Conservation (phyloP, 2,888 invertebrate species). For the Loripinus fragilis region DNA sequence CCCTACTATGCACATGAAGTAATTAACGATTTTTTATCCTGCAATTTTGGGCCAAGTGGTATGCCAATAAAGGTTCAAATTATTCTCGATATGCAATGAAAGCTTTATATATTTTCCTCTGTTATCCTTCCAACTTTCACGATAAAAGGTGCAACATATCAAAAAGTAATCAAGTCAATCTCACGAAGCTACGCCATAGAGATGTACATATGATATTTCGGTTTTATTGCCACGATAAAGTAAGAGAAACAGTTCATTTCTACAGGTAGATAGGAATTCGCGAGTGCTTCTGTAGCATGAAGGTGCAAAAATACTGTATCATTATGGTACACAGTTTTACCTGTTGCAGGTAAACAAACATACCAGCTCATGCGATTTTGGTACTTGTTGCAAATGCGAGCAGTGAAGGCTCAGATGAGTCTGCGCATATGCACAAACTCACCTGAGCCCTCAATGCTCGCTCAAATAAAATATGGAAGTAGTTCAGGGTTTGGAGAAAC, state of each 20-base stretch:
- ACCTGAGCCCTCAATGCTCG: too few species aligned
- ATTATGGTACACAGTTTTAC: conserved; percentile 7
- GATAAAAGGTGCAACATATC: conserved; percentile 16
- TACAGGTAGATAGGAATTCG: conserved; percentile 2
- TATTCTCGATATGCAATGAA: background rate
- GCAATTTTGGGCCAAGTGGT: background rate
- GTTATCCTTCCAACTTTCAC: conserved; percentile 8
- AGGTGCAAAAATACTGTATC: conserved; percentile 11
- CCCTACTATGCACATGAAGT: too few species aligned
- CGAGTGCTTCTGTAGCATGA: background rate
- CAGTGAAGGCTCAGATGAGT: too few species aligned
- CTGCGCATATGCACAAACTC: too few species aligned
- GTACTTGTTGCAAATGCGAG: too few species aligned
- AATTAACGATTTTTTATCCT: background rate
- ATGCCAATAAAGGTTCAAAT: background rate
- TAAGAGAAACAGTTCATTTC: background rate
- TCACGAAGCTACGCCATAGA: background rate
- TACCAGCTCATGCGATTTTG: too few species aligned
- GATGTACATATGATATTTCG: conserved; percentile 9
- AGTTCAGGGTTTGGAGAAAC: too few species aligned
- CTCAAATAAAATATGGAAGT: too few species aligned
- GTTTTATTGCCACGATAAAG: background rate
- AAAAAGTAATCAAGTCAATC: conserved; percentile 8
- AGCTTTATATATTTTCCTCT: conserved; percentile 1
- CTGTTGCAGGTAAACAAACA: conserved; percentile 7